Base-by-base conservation (phyloP, 2,888 invertebrate species). In the Leucophenga montana region DNA sequence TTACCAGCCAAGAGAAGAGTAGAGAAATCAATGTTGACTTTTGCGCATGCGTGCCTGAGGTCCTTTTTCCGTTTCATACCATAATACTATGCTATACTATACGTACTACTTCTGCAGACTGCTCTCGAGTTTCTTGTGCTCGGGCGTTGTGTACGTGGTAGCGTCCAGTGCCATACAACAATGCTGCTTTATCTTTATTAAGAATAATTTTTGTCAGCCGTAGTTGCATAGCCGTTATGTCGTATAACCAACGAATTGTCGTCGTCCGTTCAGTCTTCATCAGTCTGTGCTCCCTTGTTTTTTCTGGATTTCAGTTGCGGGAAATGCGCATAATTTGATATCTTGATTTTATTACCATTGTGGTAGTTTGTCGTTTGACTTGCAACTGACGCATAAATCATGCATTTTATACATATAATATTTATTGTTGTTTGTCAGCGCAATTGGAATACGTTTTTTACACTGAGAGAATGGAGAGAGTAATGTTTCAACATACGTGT, bases 171-270 rank as follows among this genome's bases (percentile, higher is more conserved):
- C 27, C 22, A 13, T 16, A n/a, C 11, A 14, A 33, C 61, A 18
- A 39, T 71, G 71, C 72, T 46, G 73, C 72, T 74, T 82, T 83
- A 84, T 85, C 86, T 85, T 85, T 85, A 85, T 85, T 85, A 84
- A 83, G 85, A 85, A 85, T 82, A 81, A 83, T 39, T 39, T 39
- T 39, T 39, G 39, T 39, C 54, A 66, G 53, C 33, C 39, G 13
- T 27, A 85, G 85, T 82, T 85, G 85, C 78, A 75, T 75, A 78
- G 27, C 72, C 71, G 68, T 73, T 75, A 74, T 72, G 11, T 18
- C 57, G 18, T 46, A 46, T 46, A 13, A 27, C 4, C 46, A 59
- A 56, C 20, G 6, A 56, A 56, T 27, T 56, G 22, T 56, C 22
- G 5, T 20, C 20, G 56, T 27, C 18, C 22, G 13, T 22, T 56